Base-by-base conservation (phyloP, 2,888 invertebrate genomes). In the Hetaerina titia region DNA sequence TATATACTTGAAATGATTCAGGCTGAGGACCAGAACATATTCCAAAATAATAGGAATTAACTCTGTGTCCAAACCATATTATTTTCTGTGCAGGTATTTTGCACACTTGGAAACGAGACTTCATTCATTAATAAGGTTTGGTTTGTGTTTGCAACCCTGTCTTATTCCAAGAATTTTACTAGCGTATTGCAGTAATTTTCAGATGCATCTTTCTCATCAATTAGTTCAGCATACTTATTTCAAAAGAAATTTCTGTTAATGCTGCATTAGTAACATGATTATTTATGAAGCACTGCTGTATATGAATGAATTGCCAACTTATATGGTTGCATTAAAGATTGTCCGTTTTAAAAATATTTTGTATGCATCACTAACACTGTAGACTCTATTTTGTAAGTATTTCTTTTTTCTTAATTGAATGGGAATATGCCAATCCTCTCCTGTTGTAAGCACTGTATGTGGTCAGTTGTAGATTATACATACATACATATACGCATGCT, bases 401-500 rank as follows among this genome's bases (percentile, higher is more conserved):
- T 69, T 69, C 19, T 69, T 31, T 81, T 45, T 74, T 81, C 60
- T 60, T 25, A 25, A 81, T 81, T 19, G 31, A 81, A 81, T 81
- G 81, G n/a, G 81, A 13, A 31, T 81, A 31, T 81, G 25, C 81
- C n/a, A 81, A 81, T 81, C 81, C 81, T 81, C 81, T 81, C 81
- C 81, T 81, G 81, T 81, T 81, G 81, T 13, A 31, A 81, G 69
- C 31, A 31, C 31, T 81, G 25, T 81, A 31, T 81, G 81, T 81
- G 81, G 22, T 31, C 31, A 13, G 25, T 81, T 31, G 81, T 31
- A 31, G 15, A 81, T 25, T 8, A 13, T n/a, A 69, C 81, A 81
- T 81, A 81, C 31, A 13, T n/a, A 69, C 81, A 81, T 81, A 81
- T 22, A 81, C 25, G 81, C 81, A 81, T 81, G 81, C 22, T 13